Conservation (phyloP, 2,888 invertebrate species). For the Lepidocyrtoides sp. region DNA sequence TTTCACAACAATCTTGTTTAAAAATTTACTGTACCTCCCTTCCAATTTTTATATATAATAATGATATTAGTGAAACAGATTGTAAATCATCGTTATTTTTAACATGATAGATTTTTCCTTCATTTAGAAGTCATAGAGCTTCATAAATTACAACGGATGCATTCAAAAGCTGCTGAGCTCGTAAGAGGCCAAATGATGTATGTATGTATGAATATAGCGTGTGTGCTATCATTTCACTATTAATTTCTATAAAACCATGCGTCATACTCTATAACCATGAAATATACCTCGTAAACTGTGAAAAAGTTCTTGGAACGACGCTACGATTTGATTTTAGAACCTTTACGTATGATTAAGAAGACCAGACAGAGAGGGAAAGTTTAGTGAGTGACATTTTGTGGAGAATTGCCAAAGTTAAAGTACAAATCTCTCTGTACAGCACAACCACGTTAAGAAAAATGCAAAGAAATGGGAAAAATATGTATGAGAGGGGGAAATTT, state of each 20-base stretch:
- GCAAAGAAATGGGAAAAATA: constrained; percentile 47
- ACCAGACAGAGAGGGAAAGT: constrained; percentile 21
- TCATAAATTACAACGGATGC: not conserved
- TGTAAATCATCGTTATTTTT: constrained; percentile 33
- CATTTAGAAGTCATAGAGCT: not conserved
- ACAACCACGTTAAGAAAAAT: not conserved
- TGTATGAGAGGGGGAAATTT: constrained; percentile 53
- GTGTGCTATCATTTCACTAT: not conserved
- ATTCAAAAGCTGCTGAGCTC: not conserved
- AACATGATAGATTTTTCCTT: constrained; percentile 10
- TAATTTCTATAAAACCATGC: not conserved
- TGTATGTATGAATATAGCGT: no score
- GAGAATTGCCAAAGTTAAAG: constrained; percentile 68
- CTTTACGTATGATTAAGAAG: constrained; percentile 38
- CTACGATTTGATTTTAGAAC: constrained; percentile 17
- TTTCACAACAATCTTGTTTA: not conserved
- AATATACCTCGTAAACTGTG: not conserved
- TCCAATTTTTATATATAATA: not conserved
- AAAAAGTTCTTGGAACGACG: not conserved
- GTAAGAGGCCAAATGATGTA: not conserved
- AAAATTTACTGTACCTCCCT: not conserved
- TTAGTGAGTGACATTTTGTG: constrained; percentile 61
- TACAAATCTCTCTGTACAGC: not conserved
- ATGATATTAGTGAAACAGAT: not conserved
- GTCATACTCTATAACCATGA: constrained; percentile 17